These are phyloP conservation scores for Buphagus erythrorhynchus DNA, from an alignment of 2,797 vertebrate species.

Conservation along the genomic window DNA sequence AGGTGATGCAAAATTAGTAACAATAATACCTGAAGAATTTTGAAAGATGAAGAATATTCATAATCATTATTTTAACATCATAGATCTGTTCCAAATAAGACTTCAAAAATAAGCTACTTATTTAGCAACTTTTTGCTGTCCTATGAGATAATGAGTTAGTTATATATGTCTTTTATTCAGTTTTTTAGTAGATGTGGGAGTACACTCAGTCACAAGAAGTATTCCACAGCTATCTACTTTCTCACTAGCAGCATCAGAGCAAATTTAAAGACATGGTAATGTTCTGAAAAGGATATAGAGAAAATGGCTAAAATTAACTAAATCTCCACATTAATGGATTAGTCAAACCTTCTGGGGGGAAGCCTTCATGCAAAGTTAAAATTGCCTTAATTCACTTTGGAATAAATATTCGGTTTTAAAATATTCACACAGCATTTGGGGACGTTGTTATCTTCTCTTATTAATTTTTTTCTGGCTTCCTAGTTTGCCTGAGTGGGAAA, in stretches of 20 bases:
- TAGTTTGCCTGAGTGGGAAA: background rate
- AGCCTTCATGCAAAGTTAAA: background rate
- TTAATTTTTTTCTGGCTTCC: background rate
- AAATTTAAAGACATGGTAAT: background rate
- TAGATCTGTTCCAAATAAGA: background rate
- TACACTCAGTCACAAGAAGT: background rate
- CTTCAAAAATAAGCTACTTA: background rate
- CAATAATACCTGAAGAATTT: background rate
- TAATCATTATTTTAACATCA: background rate
- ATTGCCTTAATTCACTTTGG: background rate
- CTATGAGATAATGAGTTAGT: background rate
- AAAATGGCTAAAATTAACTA: slow-evolving; percentile 17
- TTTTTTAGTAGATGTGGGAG: background rate
- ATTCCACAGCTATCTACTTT: background rate
- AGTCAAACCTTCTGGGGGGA: background rate
- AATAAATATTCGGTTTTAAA: slow-evolving; percentile 12
- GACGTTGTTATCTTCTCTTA: background rate
- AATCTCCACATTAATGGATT: background rate
- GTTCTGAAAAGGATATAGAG: background rate
- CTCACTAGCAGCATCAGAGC: background rate
- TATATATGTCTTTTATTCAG: background rate
- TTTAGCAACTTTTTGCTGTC: background rate
- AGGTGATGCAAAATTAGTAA: background rate
- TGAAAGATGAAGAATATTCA: background rate
- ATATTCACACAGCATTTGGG: background rate